phyloP scores from a whole-genome alignment of 2,797 vertebrate species.

The Dermochelys coriacea region DNA sequence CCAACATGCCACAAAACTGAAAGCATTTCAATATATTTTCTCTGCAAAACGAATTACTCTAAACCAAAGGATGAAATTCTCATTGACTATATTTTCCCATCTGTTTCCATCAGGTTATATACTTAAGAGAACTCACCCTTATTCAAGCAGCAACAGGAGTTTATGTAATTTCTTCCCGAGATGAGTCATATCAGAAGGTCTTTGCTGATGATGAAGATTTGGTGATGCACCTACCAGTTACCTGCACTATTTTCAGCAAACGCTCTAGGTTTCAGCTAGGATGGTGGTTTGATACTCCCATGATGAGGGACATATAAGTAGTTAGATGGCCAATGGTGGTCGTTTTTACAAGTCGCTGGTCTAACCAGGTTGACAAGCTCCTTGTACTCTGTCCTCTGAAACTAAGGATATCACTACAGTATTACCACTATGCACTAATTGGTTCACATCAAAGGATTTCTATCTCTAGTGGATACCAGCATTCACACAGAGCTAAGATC shows the following conservation, averaged over 20 bases:
- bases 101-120: not conserved
- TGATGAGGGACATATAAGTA: not conserved
- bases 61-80: not conserved
- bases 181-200: not conserved
- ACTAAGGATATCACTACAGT: not conserved
- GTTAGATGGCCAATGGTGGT: not conserved
- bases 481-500: not conserved
- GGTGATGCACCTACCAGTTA: not conserved
- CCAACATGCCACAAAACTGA: not conserved
- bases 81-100: not conserved
- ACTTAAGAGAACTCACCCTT: not conserved
- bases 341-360: not conserved
- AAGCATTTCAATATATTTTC: not conserved
- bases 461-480: not conserved
- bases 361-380: not conserved
- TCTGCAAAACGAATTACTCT: accelerated
- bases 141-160: not conserved
- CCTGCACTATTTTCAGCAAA: not conserved
- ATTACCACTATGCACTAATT: not conserved
- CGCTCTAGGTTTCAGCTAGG: not conserved
- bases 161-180: not conserved
- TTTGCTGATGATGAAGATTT: not conserved
- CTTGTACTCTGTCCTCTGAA: not conserved
- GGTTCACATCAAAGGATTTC: not conserved
- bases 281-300: not conserved